These are phyloP conservation scores for Lytechinus pictus DNA, from an alignment of 35 echinoderm and acorn worm genomes.

Conservation along the genomic window DNA sequence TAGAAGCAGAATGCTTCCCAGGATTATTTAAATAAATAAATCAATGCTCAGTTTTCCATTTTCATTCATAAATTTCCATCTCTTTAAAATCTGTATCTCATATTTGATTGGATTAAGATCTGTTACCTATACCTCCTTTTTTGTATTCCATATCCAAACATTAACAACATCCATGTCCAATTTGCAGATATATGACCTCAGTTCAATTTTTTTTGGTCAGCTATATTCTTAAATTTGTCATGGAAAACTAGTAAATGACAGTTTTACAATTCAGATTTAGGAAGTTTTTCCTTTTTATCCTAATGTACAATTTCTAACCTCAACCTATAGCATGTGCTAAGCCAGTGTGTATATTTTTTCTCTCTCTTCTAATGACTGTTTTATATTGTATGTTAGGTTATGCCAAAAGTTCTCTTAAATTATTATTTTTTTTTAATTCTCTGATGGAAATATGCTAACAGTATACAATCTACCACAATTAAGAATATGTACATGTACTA, in stretches of 20 bases:
- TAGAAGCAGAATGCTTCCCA: background rate
- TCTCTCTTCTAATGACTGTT: background rate
- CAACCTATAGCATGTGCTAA: conserved; percentile 10
- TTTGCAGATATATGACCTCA: too few relatives aligned
- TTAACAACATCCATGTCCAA: too few relatives aligned
- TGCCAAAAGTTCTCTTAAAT: background rate
- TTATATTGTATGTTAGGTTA: background rate
- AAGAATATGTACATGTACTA: conserved; percentile 20
- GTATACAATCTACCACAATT: background rate
- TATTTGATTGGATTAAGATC: too few relatives aligned
- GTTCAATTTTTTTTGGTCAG: too few relatives aligned
- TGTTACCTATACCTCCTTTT: too few relatives aligned
- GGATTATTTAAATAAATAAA: background rate
- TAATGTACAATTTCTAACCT: background rate
- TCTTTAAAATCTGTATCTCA: background rate
- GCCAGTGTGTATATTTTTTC: background rate
- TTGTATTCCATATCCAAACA: too few relatives aligned
- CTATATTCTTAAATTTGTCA: too few relatives aligned
- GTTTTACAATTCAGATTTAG: background rate
- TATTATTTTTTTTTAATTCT: background rate
- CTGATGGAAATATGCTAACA: background rate
- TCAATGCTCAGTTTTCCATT: background rate
- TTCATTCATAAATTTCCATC: background rate
- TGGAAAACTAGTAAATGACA: too few relatives aligned
- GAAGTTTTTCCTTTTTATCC: background rate